Conservation (phyloP, 2,888 invertebrate species). For the Orgyia antiqua region DNA sequence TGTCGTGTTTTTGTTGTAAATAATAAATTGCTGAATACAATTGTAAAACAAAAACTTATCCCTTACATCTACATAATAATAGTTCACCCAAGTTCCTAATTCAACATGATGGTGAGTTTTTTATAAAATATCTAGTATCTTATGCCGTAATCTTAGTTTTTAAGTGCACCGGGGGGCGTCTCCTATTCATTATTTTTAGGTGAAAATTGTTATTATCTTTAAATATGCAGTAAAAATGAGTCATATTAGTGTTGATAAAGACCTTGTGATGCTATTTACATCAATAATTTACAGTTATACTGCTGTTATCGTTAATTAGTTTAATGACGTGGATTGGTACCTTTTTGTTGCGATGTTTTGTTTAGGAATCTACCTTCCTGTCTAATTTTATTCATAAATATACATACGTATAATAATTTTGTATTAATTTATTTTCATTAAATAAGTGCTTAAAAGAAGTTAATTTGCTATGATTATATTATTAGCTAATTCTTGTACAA, state of each 20-base stretch:
- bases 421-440: too few species aligned
- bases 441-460: too few species aligned
- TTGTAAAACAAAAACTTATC: neutral
- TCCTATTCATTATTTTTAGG: constrained; percentile 15
- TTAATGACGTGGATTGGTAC: constrained; percentile 26
- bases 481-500: too few species aligned
- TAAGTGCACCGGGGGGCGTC: constrained; percentile 43
- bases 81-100: constrained; percentile 4
- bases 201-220: neutral
- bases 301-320: constrained; percentile 12
- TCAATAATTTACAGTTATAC: constrained; percentile 4
- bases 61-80: neutral
- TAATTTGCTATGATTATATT: too few species aligned
- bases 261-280: constrained; percentile 5
- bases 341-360: constrained; percentile 13
- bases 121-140: neutral
- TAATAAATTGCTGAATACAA: too few species aligned
- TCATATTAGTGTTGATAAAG: constrained; percentile 11
- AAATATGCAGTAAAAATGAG: neutral
- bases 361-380: constrained; percentile 2
- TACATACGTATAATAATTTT: too few species aligned
- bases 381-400: too few species aligned
- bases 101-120: constrained; percentile 55
- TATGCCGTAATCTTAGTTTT: constrained; percentile 3
- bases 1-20: too few species aligned